These are phyloP conservation scores for Atta texana DNA, from an alignment of 1,140 invertebrate genomes.

Conservation along the genomic window DNA sequence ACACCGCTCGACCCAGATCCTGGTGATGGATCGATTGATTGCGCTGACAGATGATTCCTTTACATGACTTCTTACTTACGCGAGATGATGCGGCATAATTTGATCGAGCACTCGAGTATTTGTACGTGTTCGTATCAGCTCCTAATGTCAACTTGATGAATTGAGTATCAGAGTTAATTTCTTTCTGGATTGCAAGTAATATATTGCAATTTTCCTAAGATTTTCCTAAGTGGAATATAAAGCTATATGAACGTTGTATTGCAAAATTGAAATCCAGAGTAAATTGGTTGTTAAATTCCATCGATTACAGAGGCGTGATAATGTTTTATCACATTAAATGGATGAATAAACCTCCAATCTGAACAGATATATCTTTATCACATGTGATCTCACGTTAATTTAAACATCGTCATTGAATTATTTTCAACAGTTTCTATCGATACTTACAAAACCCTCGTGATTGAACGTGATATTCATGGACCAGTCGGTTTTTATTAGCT, in stretches of 20 bases:
- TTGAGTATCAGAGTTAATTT: slow-evolving; percentile 32
- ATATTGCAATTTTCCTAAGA: neutral
- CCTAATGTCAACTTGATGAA: slow-evolving; percentile 54
- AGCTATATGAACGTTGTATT: neutral
- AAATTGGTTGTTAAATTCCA: neutral
- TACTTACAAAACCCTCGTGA: neutral
- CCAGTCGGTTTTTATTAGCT: slow-evolving; percentile 29
- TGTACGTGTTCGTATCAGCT: slow-evolving; percentile 41
- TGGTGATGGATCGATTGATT: slow-evolving; percentile 67
- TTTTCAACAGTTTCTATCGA: neutral
- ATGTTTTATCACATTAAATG: slow-evolving; percentile 1
- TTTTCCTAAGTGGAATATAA: neutral
- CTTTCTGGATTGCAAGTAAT: slow-evolving; percentile 22
- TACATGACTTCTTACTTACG: slow-evolving; percentile 73
- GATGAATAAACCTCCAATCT: neutral
- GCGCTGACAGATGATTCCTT: slow-evolving; percentile 62
- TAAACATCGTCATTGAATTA: slow-evolving; percentile 16
- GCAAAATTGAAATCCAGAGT: neutral
- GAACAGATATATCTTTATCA: neutral
- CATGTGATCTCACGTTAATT: neutral
- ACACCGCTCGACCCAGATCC: slow-evolving; percentile 25
- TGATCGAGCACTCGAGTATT: slow-evolving; percentile 49
- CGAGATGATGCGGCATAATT: slow-evolving; percentile 41
- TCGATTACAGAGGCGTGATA: neutral
- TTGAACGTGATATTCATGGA: slow-evolving; percentile 8